These are phyloP conservation scores for Diadumene lineata DNA, from an alignment of 92 coral and sea anemone genomes.

Conservation along the genomic window DNA sequence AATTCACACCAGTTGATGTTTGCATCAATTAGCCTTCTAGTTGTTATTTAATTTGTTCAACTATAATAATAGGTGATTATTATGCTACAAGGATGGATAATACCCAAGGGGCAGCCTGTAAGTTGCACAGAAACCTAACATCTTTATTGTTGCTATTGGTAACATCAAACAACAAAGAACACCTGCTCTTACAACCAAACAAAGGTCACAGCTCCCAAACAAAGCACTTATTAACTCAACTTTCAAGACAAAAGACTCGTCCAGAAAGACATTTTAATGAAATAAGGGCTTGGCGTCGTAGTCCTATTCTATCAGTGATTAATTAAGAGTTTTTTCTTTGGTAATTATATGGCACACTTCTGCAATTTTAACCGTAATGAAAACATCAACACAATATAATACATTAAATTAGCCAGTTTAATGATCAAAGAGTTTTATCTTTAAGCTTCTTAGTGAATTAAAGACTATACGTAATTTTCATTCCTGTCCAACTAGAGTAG, in stretches of 20 bases:
- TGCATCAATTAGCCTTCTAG: no score
- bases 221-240: not conserved
- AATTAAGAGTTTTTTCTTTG: not conserved
- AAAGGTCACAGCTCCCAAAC: not conserved
- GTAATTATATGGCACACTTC: not conserved
- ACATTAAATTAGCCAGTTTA: not conserved
- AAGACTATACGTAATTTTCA: no score
- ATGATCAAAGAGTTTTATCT: not conserved
- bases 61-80: no score
- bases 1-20: no score
- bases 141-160: not conserved
- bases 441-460: not conserved
- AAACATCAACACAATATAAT: not conserved
- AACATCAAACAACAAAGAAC: not conserved
- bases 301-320: not conserved
- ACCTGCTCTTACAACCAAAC: not conserved
- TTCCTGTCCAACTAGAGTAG: no score
- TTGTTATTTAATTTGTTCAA: no score
- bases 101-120: no score
- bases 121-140: not conserved
- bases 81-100: no score
- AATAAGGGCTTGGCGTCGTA: not conserved
- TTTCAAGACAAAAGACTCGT: not conserved
- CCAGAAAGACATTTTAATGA: not conserved
- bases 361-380: not conserved